phyloP scores from a whole-genome alignment of 2,888 invertebrate species.

The Branchellion lobata region DNA sequence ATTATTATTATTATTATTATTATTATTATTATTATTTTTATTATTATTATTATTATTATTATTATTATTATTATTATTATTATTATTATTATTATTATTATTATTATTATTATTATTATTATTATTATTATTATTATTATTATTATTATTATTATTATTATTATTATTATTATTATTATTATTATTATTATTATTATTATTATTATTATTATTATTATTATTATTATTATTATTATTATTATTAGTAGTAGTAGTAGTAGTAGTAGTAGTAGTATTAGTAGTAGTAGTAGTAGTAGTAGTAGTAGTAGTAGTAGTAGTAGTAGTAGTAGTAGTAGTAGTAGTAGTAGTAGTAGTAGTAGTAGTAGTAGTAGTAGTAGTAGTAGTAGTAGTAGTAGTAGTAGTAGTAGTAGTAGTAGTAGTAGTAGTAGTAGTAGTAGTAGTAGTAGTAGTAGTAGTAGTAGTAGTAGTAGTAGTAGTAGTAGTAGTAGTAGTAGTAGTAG shows the following conservation, averaged over 20 bases:
- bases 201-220: background rate
- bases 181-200: background rate
- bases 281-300: slow-evolving; percentile 27
- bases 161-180: background rate
- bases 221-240: background rate
- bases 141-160: background rate
- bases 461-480: slow-evolving; percentile 25
- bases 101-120: background rate
- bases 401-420: slow-evolving; percentile 29
- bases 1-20: too few relatives aligned
- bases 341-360: slow-evolving; percentile 33
- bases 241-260: slow-evolving; percentile 1
- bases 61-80: too few relatives aligned
- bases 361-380: slow-evolving; percentile 29
- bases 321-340: slow-evolving; percentile 29
- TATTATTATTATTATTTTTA: too few relatives aligned
- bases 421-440: slow-evolving; percentile 29
- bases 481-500: slow-evolving; percentile 13
- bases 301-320: slow-evolving; percentile 29
- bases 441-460: slow-evolving; percentile 29
- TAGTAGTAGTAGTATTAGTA: slow-evolving; percentile 26
- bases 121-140: background rate
- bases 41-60: too few relatives aligned
- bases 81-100: background rate
- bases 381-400: slow-evolving; percentile 29